Evolutionary conservation across 2,888 invertebrate genomes (phyloP).

Genomic region (Psococerastis gibbosa): DNA sequence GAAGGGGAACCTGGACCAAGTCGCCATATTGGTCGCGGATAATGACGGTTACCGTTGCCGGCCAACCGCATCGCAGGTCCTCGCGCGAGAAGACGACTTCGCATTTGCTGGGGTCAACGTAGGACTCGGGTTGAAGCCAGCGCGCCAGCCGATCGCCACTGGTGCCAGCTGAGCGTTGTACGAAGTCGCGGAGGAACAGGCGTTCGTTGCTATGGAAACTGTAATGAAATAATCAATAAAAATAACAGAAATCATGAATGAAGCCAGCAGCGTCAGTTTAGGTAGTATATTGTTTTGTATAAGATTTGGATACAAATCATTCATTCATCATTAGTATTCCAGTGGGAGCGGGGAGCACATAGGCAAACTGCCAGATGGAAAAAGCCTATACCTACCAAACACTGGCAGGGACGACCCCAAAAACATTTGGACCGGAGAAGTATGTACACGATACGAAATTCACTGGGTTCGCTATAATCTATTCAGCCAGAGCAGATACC

Average conservation of each 20-base stretch:
- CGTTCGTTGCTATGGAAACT: conserved; percentile 79
- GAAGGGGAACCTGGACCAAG: conserved; percentile 60
- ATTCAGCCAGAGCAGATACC: too few relatives aligned
- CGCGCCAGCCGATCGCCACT: conserved; percentile 81
- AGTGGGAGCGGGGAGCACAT: too few relatives aligned
- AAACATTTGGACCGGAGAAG: too few relatives aligned
- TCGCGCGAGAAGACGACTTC: conserved; percentile 59
- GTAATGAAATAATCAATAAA: conserved; percentile 21
- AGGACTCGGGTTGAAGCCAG: conserved; percentile 87
- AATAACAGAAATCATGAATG: not conserved
- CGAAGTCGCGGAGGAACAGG: conserved; percentile 82
- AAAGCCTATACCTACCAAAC: too few relatives aligned
- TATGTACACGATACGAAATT: too few relatives aligned
- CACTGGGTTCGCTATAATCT: too few relatives aligned
- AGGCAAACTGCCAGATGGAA: too few relatives aligned
- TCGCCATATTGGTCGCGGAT: conserved; percentile 87
- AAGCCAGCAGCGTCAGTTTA: too few relatives aligned
- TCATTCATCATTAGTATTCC: too few relatives aligned
- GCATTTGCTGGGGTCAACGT: conserved; percentile 74
- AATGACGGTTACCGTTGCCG: conserved; percentile 58
- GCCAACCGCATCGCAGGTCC: conserved; percentile 60
- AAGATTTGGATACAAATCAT: too few relatives aligned
- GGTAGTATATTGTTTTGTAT: too few relatives aligned
- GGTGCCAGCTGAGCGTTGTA: conserved; percentile 66
- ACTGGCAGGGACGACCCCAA: too few relatives aligned